Evolutionary conservation across 2,888 invertebrate genomes (phyloP).

Genomic region (Athalia cordata): DNA sequence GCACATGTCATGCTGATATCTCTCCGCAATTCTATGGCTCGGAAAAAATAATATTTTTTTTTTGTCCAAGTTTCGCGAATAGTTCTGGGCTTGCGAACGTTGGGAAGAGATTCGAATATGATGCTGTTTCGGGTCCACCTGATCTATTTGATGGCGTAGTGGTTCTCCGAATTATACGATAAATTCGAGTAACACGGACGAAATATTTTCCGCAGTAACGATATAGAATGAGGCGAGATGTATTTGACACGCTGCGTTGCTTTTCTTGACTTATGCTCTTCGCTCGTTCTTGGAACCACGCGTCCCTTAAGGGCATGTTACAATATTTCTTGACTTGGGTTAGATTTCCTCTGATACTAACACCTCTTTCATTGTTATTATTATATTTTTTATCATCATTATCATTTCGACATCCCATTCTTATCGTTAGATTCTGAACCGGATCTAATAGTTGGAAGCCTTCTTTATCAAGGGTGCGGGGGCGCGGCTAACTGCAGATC

Average conservation of each 20-base stretch:
- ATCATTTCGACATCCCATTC: constrained; percentile 2
- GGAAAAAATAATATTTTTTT: too few relatives aligned
- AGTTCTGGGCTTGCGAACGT: too few relatives aligned
- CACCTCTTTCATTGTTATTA: constrained; percentile 56
- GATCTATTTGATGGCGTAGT: too few relatives aligned
- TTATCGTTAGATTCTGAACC: not conserved
- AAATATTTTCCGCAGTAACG: constrained; percentile 54
- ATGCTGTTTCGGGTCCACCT: too few relatives aligned
- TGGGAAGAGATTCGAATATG: too few relatives aligned
- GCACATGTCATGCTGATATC: not conserved
- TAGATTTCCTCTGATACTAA: constrained; percentile 59
- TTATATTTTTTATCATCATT: not conserved
- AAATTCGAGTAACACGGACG: constrained; percentile 49
- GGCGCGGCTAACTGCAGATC: not conserved
- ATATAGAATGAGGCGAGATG: constrained; percentile 58
- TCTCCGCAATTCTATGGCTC: not conserved
- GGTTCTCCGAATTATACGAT: constrained; percentile 6
- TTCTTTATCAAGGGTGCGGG: not conserved
- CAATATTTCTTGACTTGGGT: constrained; percentile 59
- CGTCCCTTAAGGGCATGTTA: constrained; percentile 69
- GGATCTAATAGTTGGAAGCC: not conserved
- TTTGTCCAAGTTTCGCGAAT: too few relatives aligned
- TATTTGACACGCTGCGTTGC: constrained; percentile 66
- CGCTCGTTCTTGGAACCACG: constrained; percentile 54
- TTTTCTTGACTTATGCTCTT: constrained; percentile 66